These are phyloP conservation scores for Pithys albifrons DNA, from an alignment of 2,113 vertebrate species.

Conservation along the genomic window DNA sequence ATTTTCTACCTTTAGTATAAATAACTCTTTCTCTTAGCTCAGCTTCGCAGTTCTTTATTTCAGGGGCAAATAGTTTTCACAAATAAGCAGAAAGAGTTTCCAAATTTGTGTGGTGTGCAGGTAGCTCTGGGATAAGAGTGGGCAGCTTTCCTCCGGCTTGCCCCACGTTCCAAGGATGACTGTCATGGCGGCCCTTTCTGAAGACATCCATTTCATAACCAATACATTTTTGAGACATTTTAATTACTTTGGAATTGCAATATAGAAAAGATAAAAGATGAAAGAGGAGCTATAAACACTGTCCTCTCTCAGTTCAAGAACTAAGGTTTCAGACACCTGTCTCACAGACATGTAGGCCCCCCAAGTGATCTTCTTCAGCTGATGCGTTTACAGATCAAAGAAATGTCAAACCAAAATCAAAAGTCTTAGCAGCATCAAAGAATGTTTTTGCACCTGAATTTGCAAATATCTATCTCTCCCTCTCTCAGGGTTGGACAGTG, in stretches of 20 bases:
- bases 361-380: background rate
- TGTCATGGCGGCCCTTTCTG: background rate
- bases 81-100: background rate
- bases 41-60: background rate
- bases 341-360: background rate
- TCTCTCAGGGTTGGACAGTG: background rate
- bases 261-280: background rate
- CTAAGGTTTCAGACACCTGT: background rate
- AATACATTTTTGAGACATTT: background rate
- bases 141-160: background rate
- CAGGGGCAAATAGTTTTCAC: background rate
- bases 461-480: background rate
- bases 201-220: background rate
- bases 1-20: background rate
- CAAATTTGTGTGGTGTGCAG: background rate
- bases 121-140: background rate
- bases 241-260: background rate
- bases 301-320: background rate
- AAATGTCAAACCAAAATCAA: background rate
- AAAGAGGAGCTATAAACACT: background rate
- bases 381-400: background rate
- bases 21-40: background rate
- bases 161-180: background rate
- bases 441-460: background rate
- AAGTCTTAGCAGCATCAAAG: background rate